Base-by-base conservation (phyloP, 1,140 invertebrate genomes). In the Orchestia grillus region DNA sequence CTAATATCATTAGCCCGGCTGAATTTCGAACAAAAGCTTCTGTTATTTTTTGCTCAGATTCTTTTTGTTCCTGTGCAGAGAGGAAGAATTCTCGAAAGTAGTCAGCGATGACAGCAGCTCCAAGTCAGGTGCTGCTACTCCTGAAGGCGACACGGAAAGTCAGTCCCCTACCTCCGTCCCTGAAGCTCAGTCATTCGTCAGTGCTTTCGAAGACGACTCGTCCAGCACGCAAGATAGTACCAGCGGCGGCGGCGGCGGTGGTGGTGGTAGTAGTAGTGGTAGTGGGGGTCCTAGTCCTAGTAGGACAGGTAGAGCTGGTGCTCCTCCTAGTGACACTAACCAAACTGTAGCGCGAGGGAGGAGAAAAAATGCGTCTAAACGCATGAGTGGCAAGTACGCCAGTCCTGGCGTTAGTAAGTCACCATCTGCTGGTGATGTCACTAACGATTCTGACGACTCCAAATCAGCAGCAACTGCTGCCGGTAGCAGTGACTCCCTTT, bases 41-140 rank as follows among this genome's bases (percentile, higher is more conserved):
- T n/a, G n/a, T n/a, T n/a, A n/a, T n/a, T n/a, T n/a, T n/a, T n/a
- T n/a, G n/a, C n/a, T n/a, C n/a, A n/a, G n/a, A n/a, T n/a, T n/a
- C n/a, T 53, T 53, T 53, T 19, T 53, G 47, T 53, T 77, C 28
- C 62, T 36, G 62, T 77, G 62, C 62, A 94, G 92, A 44, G 92
- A 94, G 41, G 92, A 94, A 47, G 92, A 94, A 44, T 94, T 94
- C 40, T 47, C 44, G 0, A 94, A 94, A 47, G 92, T 44, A 1
- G 44, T 44, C 43, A 94, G 92, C 44, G 92, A 94, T 45, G 92
- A 94, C 92, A 94, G 92, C 92, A 94, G 92, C 36, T 94, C 92
- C 6, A 94, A 94, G 44, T 94, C 92, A 42, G 92, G 92, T 0
- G 44, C 41, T 40, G 92, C 92, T 44, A 94, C 92, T 0, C 92